Percentiles rank a stretch among this genome's conserved stretches.
These are phyloP conservation scores for Eupithecia tripunctaria DNA, from an alignment of 2,888 invertebrate genomes.

Conservation along the genomic window DNA sequence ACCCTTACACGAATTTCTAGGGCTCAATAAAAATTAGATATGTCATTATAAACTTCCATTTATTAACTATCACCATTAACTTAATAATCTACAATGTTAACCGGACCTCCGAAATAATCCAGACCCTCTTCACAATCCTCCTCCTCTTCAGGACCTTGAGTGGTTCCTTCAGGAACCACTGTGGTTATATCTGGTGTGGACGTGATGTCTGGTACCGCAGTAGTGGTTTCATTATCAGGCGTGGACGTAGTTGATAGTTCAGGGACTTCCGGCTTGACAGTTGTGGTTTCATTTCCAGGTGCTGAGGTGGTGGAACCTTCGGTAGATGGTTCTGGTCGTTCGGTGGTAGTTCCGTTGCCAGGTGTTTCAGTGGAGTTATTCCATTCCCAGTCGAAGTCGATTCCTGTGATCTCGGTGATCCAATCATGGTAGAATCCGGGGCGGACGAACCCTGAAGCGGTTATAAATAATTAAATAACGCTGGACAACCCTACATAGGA, in stretches of 20 bases:
- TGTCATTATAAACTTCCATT: neutral
- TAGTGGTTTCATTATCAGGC: neutral
- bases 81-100: neutral
- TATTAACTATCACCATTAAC: neutral
- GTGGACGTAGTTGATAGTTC: neutral
- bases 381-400: constrained; percentile 58
- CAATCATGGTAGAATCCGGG: constrained; percentile 66
- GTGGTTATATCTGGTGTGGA: neutral
- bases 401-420: constrained; percentile 55
- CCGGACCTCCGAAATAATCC: neutral
- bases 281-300: neutral
- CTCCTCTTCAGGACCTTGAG: neutral
- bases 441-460: constrained; percentile 58
- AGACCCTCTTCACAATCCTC: neutral
- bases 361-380: neutral
- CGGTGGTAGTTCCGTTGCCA: neutral
- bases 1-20: too few relatives aligned
- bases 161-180: neutral
- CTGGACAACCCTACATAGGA: too few relatives aligned
- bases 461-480: too few relatives aligned
- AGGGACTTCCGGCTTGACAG: too few relatives aligned
- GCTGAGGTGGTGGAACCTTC: neutral
- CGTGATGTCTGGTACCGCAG: neutral
- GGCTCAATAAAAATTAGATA: neutral
- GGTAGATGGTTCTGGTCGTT: neutral